Evolutionary conservation across 1,140 invertebrate genomes (phyloP).

Genomic region (Zaprionus gabonicus): DNA sequence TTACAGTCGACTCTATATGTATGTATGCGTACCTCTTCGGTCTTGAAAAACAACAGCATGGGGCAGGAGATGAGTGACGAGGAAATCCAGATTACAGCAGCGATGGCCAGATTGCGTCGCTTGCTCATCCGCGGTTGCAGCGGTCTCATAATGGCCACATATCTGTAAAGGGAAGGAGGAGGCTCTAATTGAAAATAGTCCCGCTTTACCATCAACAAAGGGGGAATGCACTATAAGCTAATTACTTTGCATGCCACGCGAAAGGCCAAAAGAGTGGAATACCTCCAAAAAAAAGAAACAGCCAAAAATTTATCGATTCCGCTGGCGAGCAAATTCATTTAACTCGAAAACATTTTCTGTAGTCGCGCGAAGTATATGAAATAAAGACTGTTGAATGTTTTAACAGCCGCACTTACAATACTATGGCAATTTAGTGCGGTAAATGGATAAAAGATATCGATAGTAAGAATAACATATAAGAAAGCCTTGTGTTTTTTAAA

Average conservation of each 20-base stretch:
- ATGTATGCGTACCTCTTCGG: constrained; percentile 85
- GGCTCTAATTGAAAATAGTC: background rate
- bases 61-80: constrained; percentile 92
- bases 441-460: background rate
- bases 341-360: background rate
- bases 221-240: background rate
- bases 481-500: background rate
- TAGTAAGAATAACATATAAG: background rate
- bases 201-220: background rate
- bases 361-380: background rate
- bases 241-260: background rate
- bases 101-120: constrained; percentile 92
- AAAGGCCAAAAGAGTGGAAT: background rate
- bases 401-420: background rate
- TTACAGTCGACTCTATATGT: background rate
- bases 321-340: background rate
- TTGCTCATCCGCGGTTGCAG: constrained; percentile 93
- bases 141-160: constrained; percentile 96
- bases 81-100: constrained; percentile 91
- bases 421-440: background rate
- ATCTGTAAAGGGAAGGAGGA: constrained; percentile 86
- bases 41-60: constrained; percentile 92
- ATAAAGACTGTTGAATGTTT: too few species aligned
- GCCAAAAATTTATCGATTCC: background rate
- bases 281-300: background rate